Evolutionary conservation across 2,888 invertebrate genomes (phyloP).

Genomic region (Eupithecia insigniata): DNA sequence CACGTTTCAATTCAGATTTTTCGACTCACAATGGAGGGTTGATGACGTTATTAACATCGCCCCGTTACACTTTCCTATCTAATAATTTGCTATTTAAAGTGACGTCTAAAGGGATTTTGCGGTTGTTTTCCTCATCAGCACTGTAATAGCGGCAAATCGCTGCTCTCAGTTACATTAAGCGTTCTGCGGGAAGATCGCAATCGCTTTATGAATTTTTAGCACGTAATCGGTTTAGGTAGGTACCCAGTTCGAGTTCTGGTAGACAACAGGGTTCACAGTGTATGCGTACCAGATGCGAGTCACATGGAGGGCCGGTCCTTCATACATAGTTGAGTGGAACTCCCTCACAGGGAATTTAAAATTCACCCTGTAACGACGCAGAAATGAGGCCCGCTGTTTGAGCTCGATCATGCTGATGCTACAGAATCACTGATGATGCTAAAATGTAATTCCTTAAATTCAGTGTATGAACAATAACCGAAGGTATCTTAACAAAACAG

Average conservation of each 20-base stretch:
- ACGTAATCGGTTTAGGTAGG: slow-evolving; percentile 68
- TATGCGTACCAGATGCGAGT: slow-evolving; percentile 73
- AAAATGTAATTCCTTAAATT: slow-evolving; percentile 37
- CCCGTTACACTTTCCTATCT: slow-evolving; percentile 30
- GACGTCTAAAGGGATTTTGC: slow-evolving; percentile 31
- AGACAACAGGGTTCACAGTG: slow-evolving; percentile 69
- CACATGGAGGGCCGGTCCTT: slow-evolving; percentile 66
- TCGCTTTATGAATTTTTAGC: slow-evolving; percentile 78
- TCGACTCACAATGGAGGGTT: slow-evolving; percentile 53
- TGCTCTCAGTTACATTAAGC: slow-evolving; percentile 63
- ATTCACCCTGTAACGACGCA: slow-evolving; percentile 75
- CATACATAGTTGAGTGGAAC: slow-evolving; percentile 79
- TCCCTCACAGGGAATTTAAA: slow-evolving; percentile 72
- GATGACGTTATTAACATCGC: slow-evolving; percentile 60
- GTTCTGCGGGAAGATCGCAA: slow-evolving; percentile 66
- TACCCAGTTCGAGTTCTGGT: slow-evolving; percentile 63
- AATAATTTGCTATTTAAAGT: slow-evolving; percentile 32
- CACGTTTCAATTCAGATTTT: slow-evolving; percentile 70
- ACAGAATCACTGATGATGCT: slow-evolving; percentile 45
- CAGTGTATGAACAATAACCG: slow-evolving; percentile 36
- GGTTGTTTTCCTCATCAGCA: slow-evolving; percentile 49
- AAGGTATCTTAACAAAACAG: slow-evolving; percentile 45
- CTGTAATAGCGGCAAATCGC: slow-evolving; percentile 56
- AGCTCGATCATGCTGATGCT: slow-evolving; percentile 65
- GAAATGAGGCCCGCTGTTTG: slow-evolving; percentile 70